Base-by-base conservation (phyloP, 2,888 invertebrate species). In the Stegophylla sp. region DNA sequence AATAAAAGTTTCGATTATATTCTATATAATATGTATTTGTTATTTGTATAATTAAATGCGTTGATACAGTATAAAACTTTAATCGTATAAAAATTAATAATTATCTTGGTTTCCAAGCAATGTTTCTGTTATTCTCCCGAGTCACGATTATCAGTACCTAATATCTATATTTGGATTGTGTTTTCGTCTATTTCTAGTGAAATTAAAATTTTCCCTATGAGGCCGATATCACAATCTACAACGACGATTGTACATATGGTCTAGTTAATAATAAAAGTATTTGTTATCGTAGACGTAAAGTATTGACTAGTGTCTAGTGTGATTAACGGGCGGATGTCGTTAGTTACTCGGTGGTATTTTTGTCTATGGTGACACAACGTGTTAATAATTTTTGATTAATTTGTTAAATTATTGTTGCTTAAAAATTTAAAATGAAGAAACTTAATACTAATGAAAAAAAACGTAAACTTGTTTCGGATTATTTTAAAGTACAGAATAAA, bases 351-450 rank as follows among this genome's bases (percentile, higher is more conserved):
- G 59, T 26, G 26, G 10, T 45, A 10, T 45, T 45, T 45, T 45
- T 45, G 45, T 45, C 45, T 45, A 45, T 45, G 45, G 45, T 45
- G 26, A 15, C 4, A 26, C 59, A 59, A 59, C 59, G 59, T 59
- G 28, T 59, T 59, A 59, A 59, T 59, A 59, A 59, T 59, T 59
- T 59, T 59, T 59, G 59, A 28, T 28, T 59, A 26, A 26, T 26
- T 59, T 59, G 26, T 59, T 59, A 26, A 59, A 59, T 26, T 59
- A 59, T 59, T 28, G 26, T 59, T 59, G 59, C 26, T 59, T 59
- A 26, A 59, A 59, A 59, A 59, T 26, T 59, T 59, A 59, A 59
- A 59, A 59, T 59, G 59, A 59, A 59, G 59, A 59, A 59, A 59
- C 59, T 59, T 59, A 59, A 59, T 59, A 26, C 26, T 59, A 59